Conservation (phyloP, 2,888 invertebrate genomes). For the Ecliptopera silaceata region DNA sequence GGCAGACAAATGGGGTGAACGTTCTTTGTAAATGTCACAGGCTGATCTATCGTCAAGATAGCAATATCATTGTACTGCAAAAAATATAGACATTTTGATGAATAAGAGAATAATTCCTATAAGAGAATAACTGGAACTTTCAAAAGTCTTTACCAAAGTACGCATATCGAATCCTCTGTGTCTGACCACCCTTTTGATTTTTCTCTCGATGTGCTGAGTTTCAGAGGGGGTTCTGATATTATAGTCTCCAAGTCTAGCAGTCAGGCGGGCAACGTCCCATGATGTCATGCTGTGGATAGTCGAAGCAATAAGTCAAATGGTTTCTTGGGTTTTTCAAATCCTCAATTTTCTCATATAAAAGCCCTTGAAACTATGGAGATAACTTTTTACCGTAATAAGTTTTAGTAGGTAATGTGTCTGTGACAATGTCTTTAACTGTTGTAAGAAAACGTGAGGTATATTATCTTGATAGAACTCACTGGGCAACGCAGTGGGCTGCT, state of each 20-base stretch:
- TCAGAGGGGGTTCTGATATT: conserved; percentile 90
- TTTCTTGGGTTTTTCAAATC: background rate
- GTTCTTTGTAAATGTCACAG: conserved; percentile 87
- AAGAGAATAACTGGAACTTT: background rate
- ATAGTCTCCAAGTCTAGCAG: conserved; percentile 91
- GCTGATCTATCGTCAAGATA: conserved; percentile 89
- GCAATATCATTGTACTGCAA: conserved; percentile 92
- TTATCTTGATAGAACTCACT: conserved; percentile 82
- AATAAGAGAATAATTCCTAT: background rate
- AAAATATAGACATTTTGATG: background rate
- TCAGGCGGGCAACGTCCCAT: conserved; percentile 92
- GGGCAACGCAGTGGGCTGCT: conserved; percentile 94
- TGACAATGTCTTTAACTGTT: no score
- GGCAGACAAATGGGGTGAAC: conserved; percentile 92
- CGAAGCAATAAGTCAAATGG: background rate
- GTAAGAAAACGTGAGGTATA: background rate
- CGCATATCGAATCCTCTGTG: conserved; percentile 92
- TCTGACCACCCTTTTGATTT: conserved; percentile 91
- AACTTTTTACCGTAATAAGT: no score
- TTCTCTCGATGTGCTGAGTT: conserved; percentile 89
- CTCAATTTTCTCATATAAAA: no score
- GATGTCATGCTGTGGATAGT: conserved; percentile 88
- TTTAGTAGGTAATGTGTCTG: no score
- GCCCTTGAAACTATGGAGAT: no score
- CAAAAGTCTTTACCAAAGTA: conserved; percentile 84